phyloP scores from a whole-genome alignment of 30 jellyfish, hydroid and myxozoan genomes.

The Pseudorhiza aurosa region DNA sequence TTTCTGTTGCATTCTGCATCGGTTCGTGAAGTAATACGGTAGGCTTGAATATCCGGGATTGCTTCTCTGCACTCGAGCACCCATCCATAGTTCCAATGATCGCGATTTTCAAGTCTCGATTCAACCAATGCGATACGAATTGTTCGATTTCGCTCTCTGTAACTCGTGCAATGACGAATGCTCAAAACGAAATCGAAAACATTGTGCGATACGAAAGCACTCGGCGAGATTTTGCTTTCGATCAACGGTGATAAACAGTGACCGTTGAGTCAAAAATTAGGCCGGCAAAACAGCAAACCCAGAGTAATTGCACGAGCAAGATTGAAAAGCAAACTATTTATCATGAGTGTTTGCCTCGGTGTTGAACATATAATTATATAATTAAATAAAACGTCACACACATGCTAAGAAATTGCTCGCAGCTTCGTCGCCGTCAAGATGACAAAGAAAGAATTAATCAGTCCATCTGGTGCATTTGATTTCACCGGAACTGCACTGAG shows the following conservation, averaged over 20 bases:
- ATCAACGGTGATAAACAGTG: neutral
- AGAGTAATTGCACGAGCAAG: too few species aligned
- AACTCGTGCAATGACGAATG: too few species aligned
- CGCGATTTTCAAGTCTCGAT: neutral
- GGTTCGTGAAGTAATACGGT: neutral
- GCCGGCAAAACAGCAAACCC: too few species aligned
- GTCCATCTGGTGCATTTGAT: neutral
- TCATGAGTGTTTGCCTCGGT: neutral
- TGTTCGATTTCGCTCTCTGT: too few species aligned
- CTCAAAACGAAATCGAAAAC: too few species aligned
- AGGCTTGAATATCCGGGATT: slow-evolving; percentile 16
- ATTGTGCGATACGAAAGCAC: too few species aligned
- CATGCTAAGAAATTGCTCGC: neutral
- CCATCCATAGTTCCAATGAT: neutral
- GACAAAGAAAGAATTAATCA: neutral
- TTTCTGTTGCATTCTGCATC: neutral
- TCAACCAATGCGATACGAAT: too few species aligned
- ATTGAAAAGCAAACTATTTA: too few species aligned
- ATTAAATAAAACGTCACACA: neutral
- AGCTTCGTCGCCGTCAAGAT: neutral
- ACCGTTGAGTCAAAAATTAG: neutral
- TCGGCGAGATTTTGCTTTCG: too few species aligned
- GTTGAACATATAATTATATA: neutral
- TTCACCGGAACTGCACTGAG: neutral
- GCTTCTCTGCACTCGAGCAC: neutral